Percentiles rank a stretch among this genome's conserved stretches.
Conservation (phyloP, 1,140 invertebrate species). For the Mizuhopecten yessoensis region DNA sequence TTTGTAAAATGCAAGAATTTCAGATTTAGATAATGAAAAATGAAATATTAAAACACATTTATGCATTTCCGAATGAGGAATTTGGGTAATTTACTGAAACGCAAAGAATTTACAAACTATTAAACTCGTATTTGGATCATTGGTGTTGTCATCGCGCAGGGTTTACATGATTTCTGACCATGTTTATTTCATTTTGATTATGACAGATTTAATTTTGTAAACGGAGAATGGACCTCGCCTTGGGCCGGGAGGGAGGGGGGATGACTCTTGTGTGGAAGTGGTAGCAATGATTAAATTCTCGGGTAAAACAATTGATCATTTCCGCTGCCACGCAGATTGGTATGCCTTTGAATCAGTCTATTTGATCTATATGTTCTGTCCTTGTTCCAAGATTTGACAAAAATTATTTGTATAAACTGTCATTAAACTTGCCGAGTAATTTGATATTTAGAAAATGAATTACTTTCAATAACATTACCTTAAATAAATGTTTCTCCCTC, state of each 20-base stretch:
- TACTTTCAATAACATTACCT: slow-evolving; percentile 8
- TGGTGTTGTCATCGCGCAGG: neutral
- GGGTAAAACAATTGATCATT: too few relatives aligned
- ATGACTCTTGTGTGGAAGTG: neutral
- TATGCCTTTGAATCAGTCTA: neutral
- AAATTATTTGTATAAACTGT: neutral
- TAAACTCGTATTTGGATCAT: slow-evolving; percentile 32
- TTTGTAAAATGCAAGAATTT: slow-evolving; percentile 29
- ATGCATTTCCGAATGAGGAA: slow-evolving; percentile 22
- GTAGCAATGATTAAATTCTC: too few relatives aligned
- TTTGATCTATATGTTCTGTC: neutral
- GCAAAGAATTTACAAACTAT: slow-evolving; percentile 4
- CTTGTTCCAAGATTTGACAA: neutral
- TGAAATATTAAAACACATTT: slow-evolving; percentile 40
- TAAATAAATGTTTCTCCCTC: neutral
- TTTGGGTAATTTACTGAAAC: slow-evolving; percentile 15
- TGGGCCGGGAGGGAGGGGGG: neutral
- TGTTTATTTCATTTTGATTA: slow-evolving; percentile 22
- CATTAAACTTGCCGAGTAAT: neutral
- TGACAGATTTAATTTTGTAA: slow-evolving; percentile 35
- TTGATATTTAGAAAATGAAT: neutral
- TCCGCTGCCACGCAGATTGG: too few relatives aligned
- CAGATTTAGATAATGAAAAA: slow-evolving; percentile 35
- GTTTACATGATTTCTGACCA: neutral
- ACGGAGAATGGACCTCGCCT: neutral